phyloP scores from a whole-genome alignment of 2,113 vertebrate genomes.

The Aphyosemion australe region DNA sequence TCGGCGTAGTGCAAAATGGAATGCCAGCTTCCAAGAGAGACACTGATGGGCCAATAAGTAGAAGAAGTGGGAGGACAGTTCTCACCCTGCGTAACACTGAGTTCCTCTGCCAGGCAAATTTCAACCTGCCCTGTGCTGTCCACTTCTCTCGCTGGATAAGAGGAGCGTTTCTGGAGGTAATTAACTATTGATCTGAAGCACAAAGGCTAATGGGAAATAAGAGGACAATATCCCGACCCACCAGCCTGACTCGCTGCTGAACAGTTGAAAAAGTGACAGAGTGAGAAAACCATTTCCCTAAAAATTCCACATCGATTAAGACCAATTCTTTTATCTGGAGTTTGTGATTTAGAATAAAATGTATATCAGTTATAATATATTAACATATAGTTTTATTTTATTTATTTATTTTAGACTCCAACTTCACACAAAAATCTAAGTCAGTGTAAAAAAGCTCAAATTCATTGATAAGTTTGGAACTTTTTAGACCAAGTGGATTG shows the following conservation, averaged over 20 bases:
- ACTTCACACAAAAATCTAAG: neutral
- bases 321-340: neutral
- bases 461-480: too few species aligned
- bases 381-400: neutral
- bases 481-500: too few species aligned
- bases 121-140: conserved; percentile 40
- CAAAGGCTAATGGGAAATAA: conserved; percentile 63
- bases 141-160: conserved; percentile 55
- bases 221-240: conserved; percentile 47
- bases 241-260: conserved; percentile 14
- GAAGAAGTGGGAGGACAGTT: conserved; percentile 56
- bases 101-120: conserved; percentile 52
- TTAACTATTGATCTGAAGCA: conserved; percentile 76
- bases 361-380: neutral
- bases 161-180: conserved; percentile 68
- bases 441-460: neutral
- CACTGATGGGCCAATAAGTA: conserved; percentile 63
- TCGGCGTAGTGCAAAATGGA: conserved; percentile 46
- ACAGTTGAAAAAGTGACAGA: conserved; percentile 22
- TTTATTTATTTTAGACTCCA: neutral
- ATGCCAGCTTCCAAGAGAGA: conserved; percentile 46
- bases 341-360: neutral
- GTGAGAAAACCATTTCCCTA: conserved; percentile 27
- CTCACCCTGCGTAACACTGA: conserved; percentile 52
- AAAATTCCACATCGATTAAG: neutral